Evolutionary conservation across 23 tunicate species (phyloP).

Genomic region (Halocynthia roretzi): DNA sequence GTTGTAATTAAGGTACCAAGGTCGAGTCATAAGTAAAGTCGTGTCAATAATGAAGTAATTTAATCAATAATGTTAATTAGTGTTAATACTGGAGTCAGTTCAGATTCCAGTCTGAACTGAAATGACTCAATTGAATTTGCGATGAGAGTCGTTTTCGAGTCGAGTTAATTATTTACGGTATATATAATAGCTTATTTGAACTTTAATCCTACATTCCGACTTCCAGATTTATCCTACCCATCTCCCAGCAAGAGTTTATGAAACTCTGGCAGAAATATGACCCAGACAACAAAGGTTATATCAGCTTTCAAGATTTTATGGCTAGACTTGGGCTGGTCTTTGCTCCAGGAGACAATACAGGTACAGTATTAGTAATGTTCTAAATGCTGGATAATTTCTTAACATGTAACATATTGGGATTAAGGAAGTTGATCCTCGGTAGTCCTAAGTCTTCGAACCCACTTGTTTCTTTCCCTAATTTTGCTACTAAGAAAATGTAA

Average conservation of each 20-base stretch:
- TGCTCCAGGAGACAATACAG: slow-evolving; percentile 72
- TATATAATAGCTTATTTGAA: neutral
- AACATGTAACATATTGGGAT: neutral
- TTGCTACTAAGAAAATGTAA: no score
- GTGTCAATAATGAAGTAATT: neutral
- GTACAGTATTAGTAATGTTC: slow-evolving; percentile 8
- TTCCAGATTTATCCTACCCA: slow-evolving; percentile 76
- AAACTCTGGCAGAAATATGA: slow-evolving; percentile 81
- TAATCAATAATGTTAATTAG: neutral
- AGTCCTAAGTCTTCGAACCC: neutral
- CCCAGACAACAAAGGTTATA: slow-evolving; percentile 60
- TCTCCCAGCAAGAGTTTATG: slow-evolving; percentile 65
- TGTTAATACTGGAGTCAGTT: neutral
- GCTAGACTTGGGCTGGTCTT: slow-evolving; percentile 44
- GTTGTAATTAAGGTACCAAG: no score
- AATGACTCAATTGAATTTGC: neutral
- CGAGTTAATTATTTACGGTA: no score
- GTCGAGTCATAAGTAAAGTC: no score
- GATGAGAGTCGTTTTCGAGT: neutral
- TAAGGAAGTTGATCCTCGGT: neutral
- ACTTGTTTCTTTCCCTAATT: no score
- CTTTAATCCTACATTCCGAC: neutral
- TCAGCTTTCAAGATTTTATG: slow-evolving; percentile 68
- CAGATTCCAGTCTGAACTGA: neutral
- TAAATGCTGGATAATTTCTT: no score